phyloP scores from a whole-genome alignment of 2,113 vertebrate genomes.

The Microtus montanus region DNA sequence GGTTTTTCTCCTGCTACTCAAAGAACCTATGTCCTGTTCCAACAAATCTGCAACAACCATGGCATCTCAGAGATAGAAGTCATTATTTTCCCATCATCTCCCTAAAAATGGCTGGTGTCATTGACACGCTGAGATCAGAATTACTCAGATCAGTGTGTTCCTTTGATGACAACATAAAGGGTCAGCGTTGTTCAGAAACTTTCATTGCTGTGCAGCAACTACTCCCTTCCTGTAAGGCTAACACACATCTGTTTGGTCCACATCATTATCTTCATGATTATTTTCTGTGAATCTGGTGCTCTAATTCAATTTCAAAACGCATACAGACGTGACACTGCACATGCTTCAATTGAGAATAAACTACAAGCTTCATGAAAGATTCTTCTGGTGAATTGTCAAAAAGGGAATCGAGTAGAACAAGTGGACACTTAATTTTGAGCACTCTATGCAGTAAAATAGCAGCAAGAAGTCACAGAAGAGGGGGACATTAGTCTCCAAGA shows the following conservation, averaged over 20 bases:
- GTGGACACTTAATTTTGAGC: not conserved
- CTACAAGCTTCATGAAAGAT: not conserved
- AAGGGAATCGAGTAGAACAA: not conserved
- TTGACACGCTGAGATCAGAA: not conserved
- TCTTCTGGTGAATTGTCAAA: not conserved
- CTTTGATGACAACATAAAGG: not conserved
- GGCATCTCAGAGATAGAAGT: too few species aligned
- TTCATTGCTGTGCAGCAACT: not conserved
- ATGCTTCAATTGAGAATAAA: not conserved
- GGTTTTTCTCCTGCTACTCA: not conserved
- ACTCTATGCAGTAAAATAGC: not conserved
- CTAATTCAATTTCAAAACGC: not conserved
- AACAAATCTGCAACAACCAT: not conserved
- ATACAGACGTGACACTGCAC: not conserved
- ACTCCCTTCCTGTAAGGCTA: not conserved
- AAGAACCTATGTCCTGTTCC: not conserved
- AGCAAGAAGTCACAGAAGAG: not conserved
- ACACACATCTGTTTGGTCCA: not conserved
- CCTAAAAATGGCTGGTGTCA: not conserved
- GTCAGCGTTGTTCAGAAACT: not conserved
- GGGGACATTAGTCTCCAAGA: not conserved
- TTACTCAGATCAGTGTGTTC: not conserved
- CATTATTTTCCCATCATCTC: not conserved
- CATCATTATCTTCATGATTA: not conserved
- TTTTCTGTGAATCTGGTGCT: not conserved